Percentiles rank a stretch among this genome's conserved stretches.
Evolutionary conservation across 2,888 invertebrate genomes (phyloP).

Genomic region (Rugalucina vietnamica): DNA sequence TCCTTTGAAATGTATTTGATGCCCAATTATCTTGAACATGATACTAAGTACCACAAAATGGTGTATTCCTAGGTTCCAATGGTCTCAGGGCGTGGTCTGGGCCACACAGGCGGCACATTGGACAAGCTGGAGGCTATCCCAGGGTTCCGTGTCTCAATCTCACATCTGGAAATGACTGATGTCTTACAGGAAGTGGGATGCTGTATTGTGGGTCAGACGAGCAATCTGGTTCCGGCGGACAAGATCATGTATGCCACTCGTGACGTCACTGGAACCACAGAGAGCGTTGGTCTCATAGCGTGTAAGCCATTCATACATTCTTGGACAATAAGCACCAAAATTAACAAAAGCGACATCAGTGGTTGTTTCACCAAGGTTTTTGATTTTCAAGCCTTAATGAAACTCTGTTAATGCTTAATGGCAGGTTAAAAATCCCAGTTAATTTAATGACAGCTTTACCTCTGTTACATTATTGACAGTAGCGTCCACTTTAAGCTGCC

Average conservation of each 20-base stretch:
- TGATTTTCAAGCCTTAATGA: too few species aligned
- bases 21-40: too few species aligned
- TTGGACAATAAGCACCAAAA: too few species aligned
- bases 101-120: constrained; percentile 86
- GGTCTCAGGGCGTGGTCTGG: constrained; percentile 84
- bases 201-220: constrained; percentile 85
- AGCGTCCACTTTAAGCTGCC: too few species aligned
- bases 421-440: too few species aligned
- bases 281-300: constrained; percentile 84
- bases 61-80: neutral
- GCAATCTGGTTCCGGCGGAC: constrained; percentile 85
- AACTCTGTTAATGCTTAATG: too few species aligned
- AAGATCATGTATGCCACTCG: constrained; percentile 84
- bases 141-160: constrained; percentile 84
- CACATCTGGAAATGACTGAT: constrained; percentile 84
- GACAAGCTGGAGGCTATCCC: constrained; percentile 86
- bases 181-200: constrained; percentile 84
- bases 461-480: too few species aligned
- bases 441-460: too few species aligned
- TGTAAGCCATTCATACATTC: constrained; percentile 83
- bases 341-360: too few species aligned
- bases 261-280: constrained; percentile 85
- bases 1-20: too few species aligned
- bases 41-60: too few species aligned
- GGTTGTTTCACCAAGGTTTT: too few species aligned